These are phyloP conservation scores for Blastomussa wellsi DNA, from an alignment of 92 coral and sea anemone species.

Conservation along the genomic window DNA sequence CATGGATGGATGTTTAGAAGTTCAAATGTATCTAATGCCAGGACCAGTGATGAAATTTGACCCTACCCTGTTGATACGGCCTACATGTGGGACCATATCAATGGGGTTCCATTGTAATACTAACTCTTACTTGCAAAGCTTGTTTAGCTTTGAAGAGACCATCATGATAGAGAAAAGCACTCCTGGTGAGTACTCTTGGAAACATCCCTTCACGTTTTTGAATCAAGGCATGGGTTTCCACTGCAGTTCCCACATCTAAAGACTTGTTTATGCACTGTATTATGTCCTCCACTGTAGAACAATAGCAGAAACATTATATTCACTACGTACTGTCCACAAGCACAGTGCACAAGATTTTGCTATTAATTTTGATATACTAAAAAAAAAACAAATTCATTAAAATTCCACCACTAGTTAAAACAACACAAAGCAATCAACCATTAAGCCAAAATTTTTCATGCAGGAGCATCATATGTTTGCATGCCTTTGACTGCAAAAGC, in stretches of 20 bases:
- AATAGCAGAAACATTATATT: neutral
- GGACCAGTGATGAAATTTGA: no score
- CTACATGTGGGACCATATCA: no score
- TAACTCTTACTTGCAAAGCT: constrained; percentile 6
- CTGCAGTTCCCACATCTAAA: constrained; percentile 73
- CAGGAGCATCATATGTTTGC: no score
- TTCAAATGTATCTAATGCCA: no score
- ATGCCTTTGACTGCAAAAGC: no score
- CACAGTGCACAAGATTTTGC: neutral
- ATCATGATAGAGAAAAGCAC: constrained; percentile 90
- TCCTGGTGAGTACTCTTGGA: constrained; percentile 81
- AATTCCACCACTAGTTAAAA: no score
- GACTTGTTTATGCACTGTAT: constrained; percentile 76
- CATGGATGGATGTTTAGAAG: no score
- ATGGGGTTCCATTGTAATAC: no score
- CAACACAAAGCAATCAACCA: neutral
- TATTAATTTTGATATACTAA: neutral
- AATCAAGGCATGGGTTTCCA: constrained; percentile 76
- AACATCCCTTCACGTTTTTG: constrained; percentile 85
- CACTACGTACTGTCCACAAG: neutral
- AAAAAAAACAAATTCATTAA: no score
- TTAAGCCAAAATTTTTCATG: neutral
- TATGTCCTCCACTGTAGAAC: constrained; percentile 71
- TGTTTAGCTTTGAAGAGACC: constrained; percentile 79
- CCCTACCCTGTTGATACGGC: no score